phyloP scores from a whole-genome alignment of 2,113 vertebrate species.

The Pachypanchax playfairii region DNA sequence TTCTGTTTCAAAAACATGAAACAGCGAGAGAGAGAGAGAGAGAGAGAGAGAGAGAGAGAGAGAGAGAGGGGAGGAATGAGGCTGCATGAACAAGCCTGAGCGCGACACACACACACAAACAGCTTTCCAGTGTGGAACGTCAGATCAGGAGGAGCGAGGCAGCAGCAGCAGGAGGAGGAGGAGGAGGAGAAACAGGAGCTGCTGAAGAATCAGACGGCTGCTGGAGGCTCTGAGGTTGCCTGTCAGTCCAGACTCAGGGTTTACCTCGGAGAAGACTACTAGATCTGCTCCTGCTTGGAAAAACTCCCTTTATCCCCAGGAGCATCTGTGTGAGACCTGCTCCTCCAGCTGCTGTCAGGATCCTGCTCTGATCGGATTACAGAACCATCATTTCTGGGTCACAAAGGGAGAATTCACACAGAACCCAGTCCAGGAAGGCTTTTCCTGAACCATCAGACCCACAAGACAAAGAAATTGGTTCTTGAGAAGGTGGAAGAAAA shows the following conservation, averaged over 20 bases:
- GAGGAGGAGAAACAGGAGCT: constrained; percentile 34
- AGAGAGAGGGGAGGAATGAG: constrained; percentile 41
- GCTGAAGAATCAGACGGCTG: constrained; percentile 1
- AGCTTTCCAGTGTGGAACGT: constrained; percentile 4
- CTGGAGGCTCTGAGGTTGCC: constrained; percentile 14
- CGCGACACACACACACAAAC: constrained; percentile 31
- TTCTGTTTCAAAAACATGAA: neutral
- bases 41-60: neutral
- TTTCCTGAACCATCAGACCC: too few species aligned
- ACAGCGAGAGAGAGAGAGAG: constrained; percentile 8
- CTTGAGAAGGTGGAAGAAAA: neutral
- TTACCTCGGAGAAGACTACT: neutral
- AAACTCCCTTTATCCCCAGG: neutral
- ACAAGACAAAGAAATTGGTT: too few species aligned
- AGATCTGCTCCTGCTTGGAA: neutral
- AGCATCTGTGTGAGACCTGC: constrained; percentile 33
- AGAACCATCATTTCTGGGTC: neutral
- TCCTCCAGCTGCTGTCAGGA: constrained; percentile 12
- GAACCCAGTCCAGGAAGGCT: neutral
- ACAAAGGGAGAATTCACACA: neutral
- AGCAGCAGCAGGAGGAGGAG: constrained; percentile 28
- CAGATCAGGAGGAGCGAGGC: constrained; percentile 22
- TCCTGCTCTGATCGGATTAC: neutral
- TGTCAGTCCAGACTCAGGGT: constrained; percentile 28
- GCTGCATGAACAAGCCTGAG: constrained; percentile 54